Conservation (phyloP, 2,797 vertebrate genomes). For the Premnoplex brunnescens region DNA sequence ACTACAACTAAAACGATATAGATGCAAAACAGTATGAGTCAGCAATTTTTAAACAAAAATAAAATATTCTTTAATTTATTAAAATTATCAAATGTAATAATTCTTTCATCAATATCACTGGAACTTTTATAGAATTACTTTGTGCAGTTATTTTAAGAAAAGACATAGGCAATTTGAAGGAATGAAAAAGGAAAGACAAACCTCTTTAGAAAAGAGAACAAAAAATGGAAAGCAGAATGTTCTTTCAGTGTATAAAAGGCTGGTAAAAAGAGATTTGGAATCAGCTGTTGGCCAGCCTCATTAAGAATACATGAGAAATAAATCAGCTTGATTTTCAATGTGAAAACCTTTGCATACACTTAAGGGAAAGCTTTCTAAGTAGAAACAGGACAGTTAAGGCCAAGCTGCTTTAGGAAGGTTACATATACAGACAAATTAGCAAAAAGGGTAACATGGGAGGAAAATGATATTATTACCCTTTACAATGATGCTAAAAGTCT, state of each 20-base stretch:
- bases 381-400: neutral
- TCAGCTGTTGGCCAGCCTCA: neutral
- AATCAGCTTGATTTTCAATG: neutral
- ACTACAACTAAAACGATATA: neutral
- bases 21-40: neutral
- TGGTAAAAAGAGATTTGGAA: neutral
- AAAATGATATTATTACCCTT: neutral
- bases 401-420: neutral
- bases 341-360: neutral
- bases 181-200: neutral
- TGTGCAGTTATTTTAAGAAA: neutral
- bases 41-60: neutral
- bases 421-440: neutral
- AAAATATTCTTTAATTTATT: neutral
- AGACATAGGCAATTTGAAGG: neutral
- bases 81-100: neutral
- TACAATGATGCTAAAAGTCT: slow-evolving; percentile 2
- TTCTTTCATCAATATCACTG: neutral
- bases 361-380: neutral
- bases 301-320: neutral
- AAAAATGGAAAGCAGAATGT: neutral
- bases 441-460: neutral
- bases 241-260: neutral
- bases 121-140: neutral
- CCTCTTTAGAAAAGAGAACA: neutral